Evolutionary conservation across 2,113 vertebrate species (phyloP).

Genomic region (Phasianus colchicus): DNA sequence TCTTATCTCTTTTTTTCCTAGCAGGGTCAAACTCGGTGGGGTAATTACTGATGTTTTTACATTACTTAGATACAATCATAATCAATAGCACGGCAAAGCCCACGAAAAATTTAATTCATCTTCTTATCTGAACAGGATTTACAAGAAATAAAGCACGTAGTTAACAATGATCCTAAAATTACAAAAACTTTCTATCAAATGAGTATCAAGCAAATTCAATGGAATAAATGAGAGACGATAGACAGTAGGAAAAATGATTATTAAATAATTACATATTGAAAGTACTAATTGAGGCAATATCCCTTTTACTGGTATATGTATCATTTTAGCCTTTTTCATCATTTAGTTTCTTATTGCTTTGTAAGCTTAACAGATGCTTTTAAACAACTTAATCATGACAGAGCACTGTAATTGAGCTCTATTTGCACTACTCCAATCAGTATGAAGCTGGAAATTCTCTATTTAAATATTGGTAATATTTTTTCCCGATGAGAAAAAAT

Average conservation of each 20-base stretch:
- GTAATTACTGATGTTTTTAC: background rate
- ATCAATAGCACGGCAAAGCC: background rate
- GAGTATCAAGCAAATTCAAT: background rate
- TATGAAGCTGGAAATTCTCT: fast-evolving
- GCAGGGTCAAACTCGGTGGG: background rate
- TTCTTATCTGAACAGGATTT: background rate
- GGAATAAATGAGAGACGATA: background rate
- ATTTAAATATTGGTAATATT: background rate
- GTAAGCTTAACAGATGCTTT: background rate
- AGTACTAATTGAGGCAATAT: background rate
- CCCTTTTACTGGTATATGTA: background rate
- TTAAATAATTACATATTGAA: background rate
- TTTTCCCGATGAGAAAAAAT: background rate
- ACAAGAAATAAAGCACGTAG: background rate
- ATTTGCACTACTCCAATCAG: background rate
- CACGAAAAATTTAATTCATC: background rate
- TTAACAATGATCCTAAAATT: background rate
- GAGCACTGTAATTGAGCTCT: background rate
- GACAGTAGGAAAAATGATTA: background rate
- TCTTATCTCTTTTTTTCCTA: background rate
- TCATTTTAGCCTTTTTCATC: background rate
- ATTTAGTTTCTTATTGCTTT: background rate
- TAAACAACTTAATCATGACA: background rate
- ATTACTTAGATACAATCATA: background rate
- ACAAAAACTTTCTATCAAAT: background rate